phyloP scores from a whole-genome alignment of 2,113 vertebrate genomes.

The Crocuta crocuta region DNA sequence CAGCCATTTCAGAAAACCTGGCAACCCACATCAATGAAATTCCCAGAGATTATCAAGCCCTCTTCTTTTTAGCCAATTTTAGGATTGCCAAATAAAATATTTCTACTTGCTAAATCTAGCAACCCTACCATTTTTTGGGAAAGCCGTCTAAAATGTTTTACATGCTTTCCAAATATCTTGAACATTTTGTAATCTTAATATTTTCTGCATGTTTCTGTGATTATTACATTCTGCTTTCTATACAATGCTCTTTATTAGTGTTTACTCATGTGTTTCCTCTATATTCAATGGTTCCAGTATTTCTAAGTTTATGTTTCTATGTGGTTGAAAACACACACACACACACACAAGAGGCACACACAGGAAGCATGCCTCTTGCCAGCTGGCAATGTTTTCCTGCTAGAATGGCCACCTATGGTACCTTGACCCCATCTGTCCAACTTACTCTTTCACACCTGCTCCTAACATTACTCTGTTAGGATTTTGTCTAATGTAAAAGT shows the following conservation, averaged over 20 bases:
- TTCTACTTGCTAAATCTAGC: slow-evolving; percentile 45
- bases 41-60: background rate
- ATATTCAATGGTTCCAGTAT: slow-evolving; percentile 18
- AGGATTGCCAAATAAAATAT: slow-evolving; percentile 33
- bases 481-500: slow-evolving; percentile 35
- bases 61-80: slow-evolving; percentile 52
- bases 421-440: background rate
- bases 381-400: background rate
- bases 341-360: background rate
- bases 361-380: background rate
- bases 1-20: background rate
- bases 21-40: background rate
- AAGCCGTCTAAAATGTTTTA: slow-evolving; percentile 39
- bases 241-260: slow-evolving; percentile 2
- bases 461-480: background rate
- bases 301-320: background rate
- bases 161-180: slow-evolving; percentile 4
- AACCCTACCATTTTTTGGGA: background rate
- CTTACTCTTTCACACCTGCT: background rate
- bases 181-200: slow-evolving; percentile 32
- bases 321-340: background rate
- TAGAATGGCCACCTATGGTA: background rate
- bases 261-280: slow-evolving; percentile 15
- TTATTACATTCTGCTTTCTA: background rate
- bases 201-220: slow-evolving; percentile 55